Percentiles rank a stretch among this genome's conserved stretches.
These are phyloP conservation scores for Microvelia longipes DNA, from an alignment of 1,140 invertebrate genomes.

Conservation along the genomic window DNA sequence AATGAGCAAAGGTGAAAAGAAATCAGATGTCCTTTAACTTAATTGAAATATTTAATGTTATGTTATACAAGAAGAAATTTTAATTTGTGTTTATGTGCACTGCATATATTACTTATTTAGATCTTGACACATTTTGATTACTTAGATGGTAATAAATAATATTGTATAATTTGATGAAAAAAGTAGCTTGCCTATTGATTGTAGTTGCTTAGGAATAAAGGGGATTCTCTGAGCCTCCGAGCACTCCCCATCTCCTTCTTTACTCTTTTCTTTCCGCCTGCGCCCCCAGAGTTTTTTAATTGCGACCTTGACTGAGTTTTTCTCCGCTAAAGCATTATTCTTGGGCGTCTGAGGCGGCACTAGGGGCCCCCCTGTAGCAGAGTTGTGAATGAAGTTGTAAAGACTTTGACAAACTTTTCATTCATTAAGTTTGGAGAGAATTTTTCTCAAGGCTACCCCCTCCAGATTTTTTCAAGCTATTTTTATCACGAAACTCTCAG, in stretches of 20 bases:
- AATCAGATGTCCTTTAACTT: too few species aligned
- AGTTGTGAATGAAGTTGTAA: background rate
- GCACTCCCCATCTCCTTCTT: background rate
- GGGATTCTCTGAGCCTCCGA: background rate
- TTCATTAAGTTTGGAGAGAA: background rate
- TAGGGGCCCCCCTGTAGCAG: background rate
- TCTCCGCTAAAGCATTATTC: background rate
- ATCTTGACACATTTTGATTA: too few species aligned
- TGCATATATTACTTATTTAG: too few species aligned
- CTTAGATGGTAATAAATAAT: too few species aligned
- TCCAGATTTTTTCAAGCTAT: background rate
- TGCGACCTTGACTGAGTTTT: constrained; percentile 2
- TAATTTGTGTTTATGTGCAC: too few species aligned
- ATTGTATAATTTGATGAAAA: too few species aligned
- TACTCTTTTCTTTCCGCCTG: background rate
- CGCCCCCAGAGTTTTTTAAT: constrained; percentile 2
- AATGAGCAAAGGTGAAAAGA: too few species aligned
- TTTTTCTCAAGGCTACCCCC: background rate
- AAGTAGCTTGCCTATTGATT: background rate
- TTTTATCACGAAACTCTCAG: background rate
- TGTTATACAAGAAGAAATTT: too few species aligned
- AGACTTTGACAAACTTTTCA: constrained; percentile 1
- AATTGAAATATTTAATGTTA: too few species aligned
- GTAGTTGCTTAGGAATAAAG: background rate
- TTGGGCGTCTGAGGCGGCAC: background rate